phyloP scores from a whole-genome alignment of 2,797 vertebrate species.

The Caiman crocodilus region DNA sequence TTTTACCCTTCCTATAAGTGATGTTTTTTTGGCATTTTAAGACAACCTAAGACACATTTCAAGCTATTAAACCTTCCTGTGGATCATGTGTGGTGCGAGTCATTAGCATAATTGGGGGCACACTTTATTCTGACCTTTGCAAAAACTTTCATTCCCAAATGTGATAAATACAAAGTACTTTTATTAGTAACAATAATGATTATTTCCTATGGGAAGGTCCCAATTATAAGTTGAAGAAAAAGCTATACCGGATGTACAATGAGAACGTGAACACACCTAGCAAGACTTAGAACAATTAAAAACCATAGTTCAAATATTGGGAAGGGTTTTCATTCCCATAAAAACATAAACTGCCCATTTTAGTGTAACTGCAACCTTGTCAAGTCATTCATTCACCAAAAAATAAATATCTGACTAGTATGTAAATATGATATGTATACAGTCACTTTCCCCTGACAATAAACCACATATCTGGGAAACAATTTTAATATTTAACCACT shows the following conservation, averaged over 20 bases:
- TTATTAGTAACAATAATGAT: conserved; percentile 83
- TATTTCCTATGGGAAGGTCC: conserved; percentile 82
- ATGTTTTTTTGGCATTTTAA: conserved; percentile 58
- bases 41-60: conserved; percentile 80
- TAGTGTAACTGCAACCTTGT: conserved; percentile 7
- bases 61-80: conserved; percentile 80
- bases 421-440: conserved; percentile 43
- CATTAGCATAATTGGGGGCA: conserved; percentile 96
- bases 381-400: conserved; percentile 47
- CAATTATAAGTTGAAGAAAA: conserved; percentile 82
- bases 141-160: conserved; percentile 89
- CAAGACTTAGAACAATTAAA: conserved; percentile 65
- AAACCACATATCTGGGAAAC: conserved; percentile 34
- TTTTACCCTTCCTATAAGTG: conserved; percentile 40
- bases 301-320: conserved; percentile 57
- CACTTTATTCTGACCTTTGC: conserved; percentile 89
- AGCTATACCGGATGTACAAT: conserved; percentile 78
- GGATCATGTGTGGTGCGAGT: conserved; percentile 88
- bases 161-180: conserved; percentile 86
- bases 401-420: conserved; percentile 26
- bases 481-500: conserved; percentile 31
- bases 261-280: conserved; percentile 77
- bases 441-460: not conserved
- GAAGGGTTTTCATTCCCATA: conserved; percentile 22
- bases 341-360: conserved; percentile 29